Evolutionary conservation across 2,113 vertebrate genomes (phyloP).

Genomic region (Triplophysa rosa): DNA sequence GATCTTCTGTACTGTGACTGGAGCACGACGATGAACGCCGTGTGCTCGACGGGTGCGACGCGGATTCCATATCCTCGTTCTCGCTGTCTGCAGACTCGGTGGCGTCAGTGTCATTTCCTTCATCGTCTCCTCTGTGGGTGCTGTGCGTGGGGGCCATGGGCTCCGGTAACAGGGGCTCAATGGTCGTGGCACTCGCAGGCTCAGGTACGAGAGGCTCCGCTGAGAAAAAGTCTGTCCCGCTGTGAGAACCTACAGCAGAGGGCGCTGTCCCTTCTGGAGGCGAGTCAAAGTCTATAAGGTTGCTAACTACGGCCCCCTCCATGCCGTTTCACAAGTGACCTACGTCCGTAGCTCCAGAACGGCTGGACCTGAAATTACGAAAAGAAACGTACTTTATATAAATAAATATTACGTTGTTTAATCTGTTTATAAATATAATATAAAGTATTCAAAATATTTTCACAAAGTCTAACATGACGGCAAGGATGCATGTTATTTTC

Average conservation of each 20-base stretch:
- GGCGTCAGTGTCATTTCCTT: conserved; percentile 80
- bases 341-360: not conserved
- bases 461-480: conserved; percentile 5
- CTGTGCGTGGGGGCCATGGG: conserved; percentile 46
- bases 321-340: conserved; percentile 63
- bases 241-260: conserved; percentile 50
- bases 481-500: not conserved
- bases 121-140: conserved; percentile 39
- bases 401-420: not conserved
- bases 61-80: conserved; percentile 80
- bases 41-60: conserved; percentile 70
- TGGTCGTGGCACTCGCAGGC: conserved; percentile 36
- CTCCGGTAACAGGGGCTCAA: conserved; percentile 57
- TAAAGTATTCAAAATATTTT: conserved; percentile 12
- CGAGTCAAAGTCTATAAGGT: conserved; percentile 82
- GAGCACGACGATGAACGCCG: conserved; percentile 88
- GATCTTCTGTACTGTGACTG: conserved; percentile 80
- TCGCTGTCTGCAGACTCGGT: conserved; percentile 94
- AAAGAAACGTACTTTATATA: not conserved
- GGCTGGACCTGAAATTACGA: conserved; percentile 54
- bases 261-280: conserved; percentile 66
- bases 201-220: conserved; percentile 55
- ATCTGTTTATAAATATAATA: conserved; percentile 3
- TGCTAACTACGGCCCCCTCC: conserved; percentile 81
- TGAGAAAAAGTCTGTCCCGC: conserved; percentile 61